Percentiles rank a stretch among this genome's conserved stretches.
Conservation (phyloP, 2,797 vertebrate species). For the Leuciscus waleckii region DNA sequence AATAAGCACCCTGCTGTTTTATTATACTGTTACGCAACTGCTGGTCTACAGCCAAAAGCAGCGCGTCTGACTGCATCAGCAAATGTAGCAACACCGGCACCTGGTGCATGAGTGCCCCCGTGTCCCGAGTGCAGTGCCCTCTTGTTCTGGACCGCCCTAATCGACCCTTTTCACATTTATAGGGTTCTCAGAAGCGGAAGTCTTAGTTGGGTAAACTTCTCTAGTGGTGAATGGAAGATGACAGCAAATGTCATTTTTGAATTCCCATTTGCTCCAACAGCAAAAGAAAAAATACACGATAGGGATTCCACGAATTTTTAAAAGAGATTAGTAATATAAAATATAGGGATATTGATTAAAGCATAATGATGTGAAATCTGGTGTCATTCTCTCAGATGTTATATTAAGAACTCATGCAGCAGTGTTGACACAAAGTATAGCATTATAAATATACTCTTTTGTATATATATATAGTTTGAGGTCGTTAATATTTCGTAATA, state of each 20-base stretch:
- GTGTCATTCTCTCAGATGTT: too few relatives aligned
- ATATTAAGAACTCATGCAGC: too few relatives aligned
- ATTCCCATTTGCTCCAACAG: neutral
- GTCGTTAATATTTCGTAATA: too few relatives aligned
- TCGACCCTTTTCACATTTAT: neutral
- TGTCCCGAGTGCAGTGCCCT: neutral
- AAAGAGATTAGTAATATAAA: neutral
- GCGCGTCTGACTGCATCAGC: neutral
- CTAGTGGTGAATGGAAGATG: neutral
- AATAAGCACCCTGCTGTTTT: conserved; percentile 66
- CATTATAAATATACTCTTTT: too few relatives aligned
- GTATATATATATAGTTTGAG: too few relatives aligned
- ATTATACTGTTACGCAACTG: conserved; percentile 66
- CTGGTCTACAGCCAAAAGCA: conserved; percentile 62
- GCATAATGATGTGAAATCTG: neutral
- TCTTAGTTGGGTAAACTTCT: neutral
- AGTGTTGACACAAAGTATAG: too few relatives aligned
- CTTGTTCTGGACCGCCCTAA: neutral
- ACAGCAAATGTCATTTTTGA: neutral
- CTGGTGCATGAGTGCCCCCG: neutral
- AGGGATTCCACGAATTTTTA: neutral
- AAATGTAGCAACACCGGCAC: conserved; percentile 2
- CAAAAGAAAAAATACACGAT: neutral
- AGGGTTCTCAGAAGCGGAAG: neutral
- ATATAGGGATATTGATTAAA: neutral